Evolutionary conservation across 2,888 invertebrate species (phyloP), one percentile per base, ranked within the genome.

Genomic region (Gastracanthus pulcherrimus): DNA sequence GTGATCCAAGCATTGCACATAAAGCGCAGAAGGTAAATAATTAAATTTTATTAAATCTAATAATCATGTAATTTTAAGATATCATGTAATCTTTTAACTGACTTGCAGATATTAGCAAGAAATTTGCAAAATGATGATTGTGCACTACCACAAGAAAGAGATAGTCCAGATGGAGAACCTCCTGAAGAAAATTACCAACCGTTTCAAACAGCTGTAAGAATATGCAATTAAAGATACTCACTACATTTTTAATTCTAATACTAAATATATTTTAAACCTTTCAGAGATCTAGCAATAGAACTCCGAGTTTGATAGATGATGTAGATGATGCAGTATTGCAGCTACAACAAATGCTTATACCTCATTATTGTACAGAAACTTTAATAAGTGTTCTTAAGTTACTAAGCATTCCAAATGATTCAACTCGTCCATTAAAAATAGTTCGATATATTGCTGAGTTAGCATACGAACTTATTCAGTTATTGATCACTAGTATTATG

Each of bases 401-500:
- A 36, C 82, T 90, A 66, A 87, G 86, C 64, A 80, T 86, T 51
- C 85, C 87, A 5, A 83, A 82, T 26, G 79, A 88, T 76, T 70
- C 87, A n/a, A 80, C 72, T n/a, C 85, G 85, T 72, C 89, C 88
- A 26, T 60, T 89, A 51, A 89, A 84, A 83, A 86, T 87, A 69
- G 83, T 87, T 0, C 90, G 87, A 77, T 85, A 87, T 9, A 81
- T 90, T 7, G 86, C 86, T 29, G 89, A 90, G 66, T 74, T 90
- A 36, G 81, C 85, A 0, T 86, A 87, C 19, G 90, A 93, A 83
- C 89, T 94, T 0, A 89, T 93, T 2, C 90, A 92, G 64, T 90
- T 95, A 75, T 87, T 95, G 71, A 88, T 92, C 29, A 91, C 93
- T 45, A 94, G 94, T 86, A 90, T 95, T 0, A 92, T 90, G 86